Percentiles rank a stretch among this genome's conserved stretches.
Conservation (phyloP, 2,888 invertebrate species). For the Xylota segnis region DNA sequence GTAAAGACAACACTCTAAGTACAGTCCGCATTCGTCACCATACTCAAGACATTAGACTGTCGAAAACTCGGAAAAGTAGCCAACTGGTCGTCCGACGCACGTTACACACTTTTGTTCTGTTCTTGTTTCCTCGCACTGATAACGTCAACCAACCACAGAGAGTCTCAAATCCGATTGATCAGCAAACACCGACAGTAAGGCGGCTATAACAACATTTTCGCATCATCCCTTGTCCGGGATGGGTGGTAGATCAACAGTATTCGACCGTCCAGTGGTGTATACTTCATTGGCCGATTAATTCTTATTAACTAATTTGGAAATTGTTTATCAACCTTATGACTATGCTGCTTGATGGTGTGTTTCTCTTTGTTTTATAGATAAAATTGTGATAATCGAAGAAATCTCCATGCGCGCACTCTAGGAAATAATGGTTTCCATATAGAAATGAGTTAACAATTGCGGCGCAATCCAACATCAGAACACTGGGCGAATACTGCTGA, state of each 20-base stretch:
- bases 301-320: slow-evolving; percentile 44
- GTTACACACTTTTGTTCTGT: slow-evolving; percentile 26
- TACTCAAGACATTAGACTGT: slow-evolving; percentile 11
- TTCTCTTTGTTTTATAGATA: slow-evolving; percentile 45
- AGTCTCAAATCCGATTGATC: slow-evolving; percentile 57
- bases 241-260: slow-evolving; percentile 14
- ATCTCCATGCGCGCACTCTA: slow-evolving; percentile 26
- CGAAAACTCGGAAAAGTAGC: slow-evolving; percentile 4
- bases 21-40: slow-evolving; percentile 18
- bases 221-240: slow-evolving; percentile 68
- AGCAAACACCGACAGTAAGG: slow-evolving; percentile 43
- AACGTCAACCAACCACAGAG: slow-evolving; percentile 50
- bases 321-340: slow-evolving; percentile 38
- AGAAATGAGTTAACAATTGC: slow-evolving; percentile 43
- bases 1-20: slow-evolving; percentile 21
- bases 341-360: slow-evolving; percentile 21
- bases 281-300: slow-evolving; percentile 44
- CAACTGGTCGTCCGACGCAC: slow-evolving; percentile 22
- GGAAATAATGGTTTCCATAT: slow-evolving; percentile 54
- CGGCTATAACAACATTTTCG: slow-evolving; percentile 26
- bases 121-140: slow-evolving; percentile 32
- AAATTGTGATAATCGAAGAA: slow-evolving; percentile 62
- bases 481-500: slow-evolving; percentile 3
- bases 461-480: slow-evolving; percentile 31
- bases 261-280: slow-evolving; percentile 8